These are phyloP conservation scores for Neostethus bicornis DNA, from an alignment of 2,797 vertebrate genomes.

Conservation along the genomic window DNA sequence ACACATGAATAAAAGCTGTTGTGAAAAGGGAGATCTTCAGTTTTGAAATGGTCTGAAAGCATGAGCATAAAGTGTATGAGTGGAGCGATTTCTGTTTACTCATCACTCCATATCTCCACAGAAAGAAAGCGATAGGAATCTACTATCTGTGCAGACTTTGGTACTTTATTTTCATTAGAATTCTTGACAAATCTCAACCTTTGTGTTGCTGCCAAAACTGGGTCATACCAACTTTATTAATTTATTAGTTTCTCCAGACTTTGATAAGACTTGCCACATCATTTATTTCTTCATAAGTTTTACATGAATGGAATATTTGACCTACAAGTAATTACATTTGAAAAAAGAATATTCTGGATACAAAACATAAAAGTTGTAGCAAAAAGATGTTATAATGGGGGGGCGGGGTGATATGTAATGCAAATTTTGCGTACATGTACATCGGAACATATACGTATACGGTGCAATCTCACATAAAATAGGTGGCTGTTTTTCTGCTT, in stretches of 20 bases:
- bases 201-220: slow-evolving; percentile 12
- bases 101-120: slow-evolving; percentile 8
- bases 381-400: too few relatives aligned
- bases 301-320: too few relatives aligned
- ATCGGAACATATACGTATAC: too few relatives aligned
- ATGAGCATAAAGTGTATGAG: neutral
- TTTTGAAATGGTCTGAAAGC: neutral
- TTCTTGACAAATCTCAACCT: slow-evolving; percentile 24
- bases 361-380: too few relatives aligned
- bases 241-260: slow-evolving; percentile 34
- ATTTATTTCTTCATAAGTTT: slow-evolving; percentile 27
- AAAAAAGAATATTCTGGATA: too few relatives aligned
- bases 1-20: neutral
- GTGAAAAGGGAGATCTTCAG: neutral
- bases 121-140: slow-evolving; percentile 17
- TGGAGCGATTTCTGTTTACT: slow-evolving; percentile 21
- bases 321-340: too few relatives aligned
- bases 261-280: slow-evolving; percentile 5
- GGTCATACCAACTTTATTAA: slow-evolving; percentile 13
- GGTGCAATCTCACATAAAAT: too few relatives aligned
- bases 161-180: slow-evolving; percentile 27
- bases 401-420: too few relatives aligned
- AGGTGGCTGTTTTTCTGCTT: neutral
- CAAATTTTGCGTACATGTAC: too few relatives aligned
- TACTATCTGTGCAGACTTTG: slow-evolving; percentile 26